Percentiles rank a stretch among this genome's conserved stretches.
These are phyloP conservation scores for Noctuana brunneofusca DNA, from an alignment of 2,888 invertebrate genomes.

Conservation along the genomic window DNA sequence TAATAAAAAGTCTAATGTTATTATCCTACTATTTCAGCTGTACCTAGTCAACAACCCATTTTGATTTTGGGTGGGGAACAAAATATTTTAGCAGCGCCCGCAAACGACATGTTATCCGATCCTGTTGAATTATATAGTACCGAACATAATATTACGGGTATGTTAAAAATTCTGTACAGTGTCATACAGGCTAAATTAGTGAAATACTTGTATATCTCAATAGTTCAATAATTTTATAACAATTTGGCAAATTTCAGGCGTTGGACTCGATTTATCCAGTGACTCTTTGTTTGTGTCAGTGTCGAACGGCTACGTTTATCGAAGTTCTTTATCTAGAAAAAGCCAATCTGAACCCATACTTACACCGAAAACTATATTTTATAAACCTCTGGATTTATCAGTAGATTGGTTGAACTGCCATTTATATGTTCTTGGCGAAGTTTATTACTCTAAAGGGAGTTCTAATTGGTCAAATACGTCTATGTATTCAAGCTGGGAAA, in stretches of 20 bases:
- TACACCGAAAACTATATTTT: slow-evolving; percentile 82
- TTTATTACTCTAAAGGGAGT: slow-evolving; percentile 73
- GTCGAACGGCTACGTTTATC: slow-evolving; percentile 85
- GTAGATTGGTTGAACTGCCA: slow-evolving; percentile 95
- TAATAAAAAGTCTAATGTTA: not conserved
- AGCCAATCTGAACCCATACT: slow-evolving; percentile 76
- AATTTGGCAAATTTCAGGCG: slow-evolving; percentile 76
- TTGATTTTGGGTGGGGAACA: slow-evolving; percentile 88
- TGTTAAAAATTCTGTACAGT: slow-evolving; percentile 2
- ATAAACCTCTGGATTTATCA: slow-evolving; percentile 87
- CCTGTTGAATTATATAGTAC: slow-evolving; percentile 86
- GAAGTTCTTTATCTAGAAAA: slow-evolving; percentile 75
- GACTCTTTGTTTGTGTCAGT: slow-evolving; percentile 91
- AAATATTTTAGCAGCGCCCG: slow-evolving; percentile 85
- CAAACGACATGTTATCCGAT: slow-evolving; percentile 86
- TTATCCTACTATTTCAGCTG: slow-evolving; percentile 70
- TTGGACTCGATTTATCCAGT: slow-evolving; percentile 89
- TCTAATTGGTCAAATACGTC: slow-evolving; percentile 53
- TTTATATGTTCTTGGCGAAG: slow-evolving; percentile 91
- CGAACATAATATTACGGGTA: slow-evolving; percentile 73
- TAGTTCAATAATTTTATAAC: too few relatives aligned
- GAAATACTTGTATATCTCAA: too few relatives aligned
- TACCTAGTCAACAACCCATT: slow-evolving; percentile 86
- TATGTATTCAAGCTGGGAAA: slow-evolving; percentile 84
- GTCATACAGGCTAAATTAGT: too few relatives aligned